Conservation (phyloP, 2,113 vertebrate species). For the Cathartes aura region DNA sequence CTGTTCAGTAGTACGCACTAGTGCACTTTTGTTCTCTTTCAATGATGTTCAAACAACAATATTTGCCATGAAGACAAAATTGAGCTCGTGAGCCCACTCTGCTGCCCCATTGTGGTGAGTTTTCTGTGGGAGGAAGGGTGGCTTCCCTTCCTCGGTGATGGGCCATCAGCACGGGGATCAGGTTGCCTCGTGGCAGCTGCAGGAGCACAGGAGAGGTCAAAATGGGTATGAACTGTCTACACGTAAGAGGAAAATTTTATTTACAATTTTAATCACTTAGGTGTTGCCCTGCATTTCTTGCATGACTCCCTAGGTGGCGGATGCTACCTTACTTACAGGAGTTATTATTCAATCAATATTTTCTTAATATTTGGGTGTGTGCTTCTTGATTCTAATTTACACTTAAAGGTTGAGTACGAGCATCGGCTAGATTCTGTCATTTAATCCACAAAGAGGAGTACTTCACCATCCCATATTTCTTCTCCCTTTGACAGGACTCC, state of each 20-base stretch:
- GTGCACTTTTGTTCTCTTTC: background rate
- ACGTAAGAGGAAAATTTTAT: fast-evolving
- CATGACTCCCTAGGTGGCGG: background rate
- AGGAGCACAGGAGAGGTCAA: no score
- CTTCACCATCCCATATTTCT: fast-evolving
- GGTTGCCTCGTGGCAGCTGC: background rate
- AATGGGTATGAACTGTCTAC: fast-evolving
- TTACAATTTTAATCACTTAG: fast-evolving
- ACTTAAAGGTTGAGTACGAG: fast-evolving
- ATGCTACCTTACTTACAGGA: background rate
- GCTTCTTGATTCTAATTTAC: background rate
- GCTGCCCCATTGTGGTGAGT: background rate
- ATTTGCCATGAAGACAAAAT: background rate
- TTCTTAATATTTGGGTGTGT: no score
- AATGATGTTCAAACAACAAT: background rate
- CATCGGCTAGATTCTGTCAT: fast-evolving
- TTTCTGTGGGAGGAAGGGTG: background rate
- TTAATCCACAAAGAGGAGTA: background rate
- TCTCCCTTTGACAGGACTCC: background rate
- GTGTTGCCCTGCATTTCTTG: background rate
- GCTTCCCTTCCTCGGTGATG: fast-evolving
- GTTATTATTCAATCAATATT: fast-evolving
- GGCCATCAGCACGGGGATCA: fast-evolving
- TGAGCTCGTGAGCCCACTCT: no score
- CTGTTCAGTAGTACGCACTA: fast-evolving